phyloP scores from a whole-genome alignment of 2,113 vertebrate species.

The Prunella fulvescens region DNA sequence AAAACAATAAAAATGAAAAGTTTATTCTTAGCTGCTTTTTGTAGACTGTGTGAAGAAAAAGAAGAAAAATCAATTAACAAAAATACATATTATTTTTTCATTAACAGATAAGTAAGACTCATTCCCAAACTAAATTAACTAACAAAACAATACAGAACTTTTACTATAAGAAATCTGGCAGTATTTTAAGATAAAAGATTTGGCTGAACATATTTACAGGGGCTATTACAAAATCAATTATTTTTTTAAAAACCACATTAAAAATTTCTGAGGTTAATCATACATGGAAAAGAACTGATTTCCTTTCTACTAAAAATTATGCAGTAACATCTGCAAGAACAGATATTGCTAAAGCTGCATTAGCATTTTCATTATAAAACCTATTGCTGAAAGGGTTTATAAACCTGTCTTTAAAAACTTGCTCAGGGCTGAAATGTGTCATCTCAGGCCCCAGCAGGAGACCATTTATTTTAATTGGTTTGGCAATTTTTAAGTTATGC shows the following conservation, averaged over 20 bases:
- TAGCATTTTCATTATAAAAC: constrained; percentile 64
- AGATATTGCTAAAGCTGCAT: constrained; percentile 43
- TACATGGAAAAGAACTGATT: background rate
- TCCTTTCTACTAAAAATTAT: background rate
- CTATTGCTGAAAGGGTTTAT: constrained; percentile 27
- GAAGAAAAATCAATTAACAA: background rate
- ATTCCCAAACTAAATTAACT: background rate
- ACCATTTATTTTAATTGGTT: background rate
- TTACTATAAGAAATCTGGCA: background rate
- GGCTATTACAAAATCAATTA: background rate
- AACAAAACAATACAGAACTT: background rate
- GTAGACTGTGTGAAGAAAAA: background rate
- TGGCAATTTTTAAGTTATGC: background rate
- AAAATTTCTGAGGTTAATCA: background rate
- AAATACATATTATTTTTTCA: background rate
- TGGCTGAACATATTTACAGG: background rate
- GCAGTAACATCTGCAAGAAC: background rate
- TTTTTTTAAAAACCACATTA: background rate
- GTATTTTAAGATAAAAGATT: background rate
- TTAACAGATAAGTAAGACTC: background rate
- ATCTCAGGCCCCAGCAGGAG: constrained; percentile 2
- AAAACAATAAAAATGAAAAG: background rate
- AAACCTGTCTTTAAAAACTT: constrained; percentile 46
- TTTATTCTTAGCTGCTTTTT: background rate
- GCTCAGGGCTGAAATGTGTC: constrained; percentile 55